Conservation (phyloP, 2,113 vertebrate genomes). For the Xiphophorus hellerii region DNA sequence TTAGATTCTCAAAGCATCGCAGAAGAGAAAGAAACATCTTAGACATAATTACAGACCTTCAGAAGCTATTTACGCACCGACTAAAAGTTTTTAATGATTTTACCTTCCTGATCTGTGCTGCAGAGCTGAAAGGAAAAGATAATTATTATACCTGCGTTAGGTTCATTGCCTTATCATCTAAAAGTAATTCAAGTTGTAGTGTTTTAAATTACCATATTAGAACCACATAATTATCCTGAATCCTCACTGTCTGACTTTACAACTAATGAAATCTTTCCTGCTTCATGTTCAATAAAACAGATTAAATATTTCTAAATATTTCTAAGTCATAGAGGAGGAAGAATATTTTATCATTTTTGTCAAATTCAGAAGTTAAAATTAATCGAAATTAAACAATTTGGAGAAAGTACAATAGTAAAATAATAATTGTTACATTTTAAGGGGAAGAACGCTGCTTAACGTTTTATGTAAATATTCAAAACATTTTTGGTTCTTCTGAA, state of each 20-base stretch:
- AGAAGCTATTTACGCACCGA: not conserved
- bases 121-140: not conserved
- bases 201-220: not conserved
- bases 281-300: not conserved
- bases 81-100: not conserved
- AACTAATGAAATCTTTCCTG: not conserved
- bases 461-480: too few relatives aligned
- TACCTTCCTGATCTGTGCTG: not conserved
- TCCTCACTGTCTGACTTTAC: not conserved
- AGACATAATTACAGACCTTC: not conserved
- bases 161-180: not conserved
- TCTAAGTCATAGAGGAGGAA: too few relatives aligned
- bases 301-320: too few relatives aligned
- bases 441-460: too few relatives aligned
- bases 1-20: conserved; percentile 9
- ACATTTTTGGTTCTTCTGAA: too few relatives aligned
- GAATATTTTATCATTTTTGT: too few relatives aligned
- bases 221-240: not conserved
- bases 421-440: too few relatives aligned
- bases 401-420: too few relatives aligned
- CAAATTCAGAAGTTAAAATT: too few relatives aligned
- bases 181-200: not conserved
- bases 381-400: too few relatives aligned
- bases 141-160: not conserved
- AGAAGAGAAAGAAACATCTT: not conserved